phyloP scores from a whole-genome alignment of 2,113 vertebrate species.

The Barnardius zonarius region DNA sequence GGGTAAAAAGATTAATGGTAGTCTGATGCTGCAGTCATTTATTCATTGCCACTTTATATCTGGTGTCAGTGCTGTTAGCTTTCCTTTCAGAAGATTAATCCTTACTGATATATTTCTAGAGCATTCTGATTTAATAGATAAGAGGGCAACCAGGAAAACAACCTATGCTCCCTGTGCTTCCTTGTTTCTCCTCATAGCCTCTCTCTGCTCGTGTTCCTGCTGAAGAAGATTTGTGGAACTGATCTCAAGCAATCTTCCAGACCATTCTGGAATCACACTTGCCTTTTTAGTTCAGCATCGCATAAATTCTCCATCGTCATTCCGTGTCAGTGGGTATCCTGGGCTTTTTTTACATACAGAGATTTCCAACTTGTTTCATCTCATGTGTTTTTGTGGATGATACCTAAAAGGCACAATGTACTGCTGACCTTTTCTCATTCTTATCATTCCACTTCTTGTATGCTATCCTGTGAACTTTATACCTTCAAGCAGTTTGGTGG shows the following conservation, averaged over 20 bases:
- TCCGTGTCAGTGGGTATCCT: neutral
- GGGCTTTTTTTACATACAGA: neutral
- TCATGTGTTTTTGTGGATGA: neutral
- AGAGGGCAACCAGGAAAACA: neutral
- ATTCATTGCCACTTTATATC: neutral
- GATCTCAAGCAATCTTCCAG: neutral
- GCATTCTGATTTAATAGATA: neutral
- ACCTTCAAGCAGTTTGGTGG: rapidly evolving
- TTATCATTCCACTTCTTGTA: neutral
- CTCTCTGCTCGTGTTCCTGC: neutral
- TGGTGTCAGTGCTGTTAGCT: neutral
- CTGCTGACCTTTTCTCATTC: neutral
- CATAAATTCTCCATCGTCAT: neutral
- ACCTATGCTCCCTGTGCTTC: neutral
- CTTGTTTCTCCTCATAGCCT: neutral
- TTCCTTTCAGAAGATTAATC: neutral
- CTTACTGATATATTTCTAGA: neutral
- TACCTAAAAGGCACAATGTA: neutral
- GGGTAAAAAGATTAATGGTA: neutral
- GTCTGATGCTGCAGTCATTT: neutral
- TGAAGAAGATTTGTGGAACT: neutral
- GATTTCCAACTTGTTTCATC: neutral
- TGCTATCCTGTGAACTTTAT: neutral
- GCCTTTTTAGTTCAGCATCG: neutral
- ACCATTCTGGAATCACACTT: neutral